phyloP scores from a whole-genome alignment of 2,113 vertebrate species.

The Steatornis caripensis region DNA sequence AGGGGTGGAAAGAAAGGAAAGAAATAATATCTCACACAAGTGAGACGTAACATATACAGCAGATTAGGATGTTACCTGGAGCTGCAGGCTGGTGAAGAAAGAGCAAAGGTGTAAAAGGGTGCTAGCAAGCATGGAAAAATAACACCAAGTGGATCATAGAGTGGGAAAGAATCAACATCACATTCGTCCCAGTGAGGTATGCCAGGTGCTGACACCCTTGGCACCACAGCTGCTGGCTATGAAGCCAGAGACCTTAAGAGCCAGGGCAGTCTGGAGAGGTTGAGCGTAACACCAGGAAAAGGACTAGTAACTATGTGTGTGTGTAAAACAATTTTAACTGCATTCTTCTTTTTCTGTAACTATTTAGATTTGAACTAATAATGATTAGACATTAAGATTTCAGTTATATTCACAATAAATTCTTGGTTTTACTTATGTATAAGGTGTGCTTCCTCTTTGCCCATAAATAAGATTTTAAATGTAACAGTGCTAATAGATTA shows the following conservation, averaged over 20 bases:
- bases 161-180: neutral
- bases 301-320: rapidly evolving
- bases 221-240: neutral
- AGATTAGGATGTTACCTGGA: neutral
- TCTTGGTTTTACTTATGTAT: neutral
- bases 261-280: rapidly evolving
- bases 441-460: neutral
- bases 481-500: neutral
- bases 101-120: neutral
- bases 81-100: neutral
- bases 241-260: neutral
- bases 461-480: neutral
- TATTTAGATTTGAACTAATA: neutral
- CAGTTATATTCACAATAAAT: neutral
- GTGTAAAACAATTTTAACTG: neutral
- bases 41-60: neutral
- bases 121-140: neutral
- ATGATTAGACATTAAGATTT: neutral
- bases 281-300: neutral
- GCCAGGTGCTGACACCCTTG: neutral
- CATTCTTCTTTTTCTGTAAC: neutral
- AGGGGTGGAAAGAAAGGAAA: neutral
- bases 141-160: neutral
- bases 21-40: neutral
- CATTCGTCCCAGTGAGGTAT: neutral